Evolutionary conservation across 2,888 invertebrate genomes (phyloP).

Genomic region (Smittia sp.): DNA sequence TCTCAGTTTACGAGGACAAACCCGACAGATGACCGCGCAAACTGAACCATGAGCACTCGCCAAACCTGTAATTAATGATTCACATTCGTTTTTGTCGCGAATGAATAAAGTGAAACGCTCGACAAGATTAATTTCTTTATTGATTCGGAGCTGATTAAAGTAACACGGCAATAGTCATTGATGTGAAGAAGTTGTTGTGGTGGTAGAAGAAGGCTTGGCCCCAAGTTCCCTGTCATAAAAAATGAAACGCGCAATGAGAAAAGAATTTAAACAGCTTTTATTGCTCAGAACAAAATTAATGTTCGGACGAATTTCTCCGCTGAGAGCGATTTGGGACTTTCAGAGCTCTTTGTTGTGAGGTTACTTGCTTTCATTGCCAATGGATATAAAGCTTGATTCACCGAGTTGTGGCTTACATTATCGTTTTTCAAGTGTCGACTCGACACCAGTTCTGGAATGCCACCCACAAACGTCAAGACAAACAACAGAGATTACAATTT

Average conservation of each 20-base stretch:
- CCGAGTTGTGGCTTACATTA: background rate
- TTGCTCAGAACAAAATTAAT: background rate
- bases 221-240: background rate
- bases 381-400: background rate
- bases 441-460: background rate
- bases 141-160: constrained; percentile 17
- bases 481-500: background rate
- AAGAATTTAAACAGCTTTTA: background rate
- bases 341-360: background rate
- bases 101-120: background rate
- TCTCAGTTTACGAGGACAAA: background rate
- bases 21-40: too few relatives aligned
- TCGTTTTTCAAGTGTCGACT: constrained; percentile 8
- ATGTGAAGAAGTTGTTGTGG: background rate
- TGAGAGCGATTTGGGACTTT: background rate
- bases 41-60: too few relatives aligned
- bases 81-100: background rate
- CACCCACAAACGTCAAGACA: background rate
- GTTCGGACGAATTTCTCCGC: background rate
- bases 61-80: too few relatives aligned
- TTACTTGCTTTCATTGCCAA: background rate
- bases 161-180: background rate
- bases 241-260: too few relatives aligned
- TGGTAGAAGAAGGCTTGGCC: too few relatives aligned
- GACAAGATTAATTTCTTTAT: constrained; percentile 22